Evolutionary conservation across 2,888 invertebrate genomes (phyloP).

Genomic region (Gastrophysa polygoni): DNA sequence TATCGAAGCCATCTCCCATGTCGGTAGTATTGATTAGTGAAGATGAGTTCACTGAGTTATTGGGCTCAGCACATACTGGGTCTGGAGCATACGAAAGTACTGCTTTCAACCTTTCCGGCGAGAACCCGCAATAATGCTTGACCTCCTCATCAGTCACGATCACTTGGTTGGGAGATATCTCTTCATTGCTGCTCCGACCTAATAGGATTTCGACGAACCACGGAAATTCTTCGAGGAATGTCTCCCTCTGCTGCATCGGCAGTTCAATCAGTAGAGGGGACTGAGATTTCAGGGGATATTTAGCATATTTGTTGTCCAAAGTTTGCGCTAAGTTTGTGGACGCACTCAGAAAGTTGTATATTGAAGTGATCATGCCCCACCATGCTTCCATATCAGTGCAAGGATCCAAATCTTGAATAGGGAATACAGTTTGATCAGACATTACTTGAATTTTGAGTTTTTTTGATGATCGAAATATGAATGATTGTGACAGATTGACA

Average conservation of each 20-base stretch:
- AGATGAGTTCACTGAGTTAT: not conserved
- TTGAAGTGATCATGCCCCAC: slow-evolving; percentile 25
- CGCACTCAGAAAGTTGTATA: slow-evolving; percentile 25
- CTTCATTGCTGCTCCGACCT: too few relatives aligned
- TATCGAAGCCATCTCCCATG: not conserved
- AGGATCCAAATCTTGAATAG: not conserved
- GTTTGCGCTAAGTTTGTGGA: slow-evolving; percentile 20
- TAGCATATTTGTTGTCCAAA: slow-evolving; percentile 17
- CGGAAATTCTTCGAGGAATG: slow-evolving; percentile 11
- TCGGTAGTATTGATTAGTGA: not conserved
- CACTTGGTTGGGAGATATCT: not conserved
- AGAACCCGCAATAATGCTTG: not conserved
- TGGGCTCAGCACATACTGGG: not conserved
- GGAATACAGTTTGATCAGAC: slow-evolving; percentile 7
- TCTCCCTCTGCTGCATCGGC: not conserved
- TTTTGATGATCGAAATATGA: not conserved
- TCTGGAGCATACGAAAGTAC: not conserved
- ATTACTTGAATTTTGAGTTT: slow-evolving; percentile 22
- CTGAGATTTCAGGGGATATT: not conserved
- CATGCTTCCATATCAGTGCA: slow-evolving; percentile 17
- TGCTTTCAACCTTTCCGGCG: not conserved
- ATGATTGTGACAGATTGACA: not conserved
- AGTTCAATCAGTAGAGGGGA: not conserved
- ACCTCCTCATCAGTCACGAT: not conserved
- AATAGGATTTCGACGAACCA: slow-evolving; percentile 8